phyloP scores from a whole-genome alignment of 2,113 vertebrate genomes.

The Ranitomeya variabilis region DNA sequence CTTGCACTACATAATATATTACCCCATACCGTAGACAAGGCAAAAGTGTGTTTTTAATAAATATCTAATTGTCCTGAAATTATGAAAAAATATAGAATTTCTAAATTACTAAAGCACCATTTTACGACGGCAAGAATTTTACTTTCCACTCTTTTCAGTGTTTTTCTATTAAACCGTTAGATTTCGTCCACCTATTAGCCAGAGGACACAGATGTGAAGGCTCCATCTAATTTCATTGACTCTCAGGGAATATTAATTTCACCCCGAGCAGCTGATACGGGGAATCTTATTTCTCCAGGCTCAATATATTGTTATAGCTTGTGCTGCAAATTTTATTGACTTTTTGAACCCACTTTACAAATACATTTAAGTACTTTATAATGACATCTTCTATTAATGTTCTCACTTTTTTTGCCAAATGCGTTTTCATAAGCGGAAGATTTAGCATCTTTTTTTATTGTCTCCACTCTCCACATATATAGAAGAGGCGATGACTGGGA shows the following conservation, averaged over 20 bases:
- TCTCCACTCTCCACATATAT: neutral
- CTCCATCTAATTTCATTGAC: conserved; percentile 39
- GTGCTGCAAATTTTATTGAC: conserved; percentile 45
- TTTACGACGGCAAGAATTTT: conserved; percentile 19
- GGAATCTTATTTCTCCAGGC: conserved; percentile 35
- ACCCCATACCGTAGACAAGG: neutral
- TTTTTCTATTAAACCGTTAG: conserved; percentile 44
- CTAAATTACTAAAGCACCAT: neutral
- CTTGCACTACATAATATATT: neutral
- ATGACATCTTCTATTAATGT: conserved; percentile 9
- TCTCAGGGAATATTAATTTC: conserved; percentile 46
- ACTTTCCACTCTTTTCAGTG: neutral
- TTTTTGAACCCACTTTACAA: conserved; percentile 51
- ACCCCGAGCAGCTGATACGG: conserved; percentile 18
- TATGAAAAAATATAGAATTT: neutral
- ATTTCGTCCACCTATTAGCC: conserved; percentile 32
- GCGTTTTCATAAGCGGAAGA: neutral
- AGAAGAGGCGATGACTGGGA: conserved; percentile 14
- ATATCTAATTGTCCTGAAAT: conserved; percentile 30
- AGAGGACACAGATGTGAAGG: conserved; percentile 42
- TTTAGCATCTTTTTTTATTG: neutral
- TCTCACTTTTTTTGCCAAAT: conserved; percentile 16
- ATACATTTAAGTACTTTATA: conserved; percentile 38
- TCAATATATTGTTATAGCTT: conserved; percentile 26
- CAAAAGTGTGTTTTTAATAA: conserved; percentile 41